Evolutionary conservation across 1,140 invertebrate genomes (phyloP).

Genomic region (Amyelois transitella): DNA sequence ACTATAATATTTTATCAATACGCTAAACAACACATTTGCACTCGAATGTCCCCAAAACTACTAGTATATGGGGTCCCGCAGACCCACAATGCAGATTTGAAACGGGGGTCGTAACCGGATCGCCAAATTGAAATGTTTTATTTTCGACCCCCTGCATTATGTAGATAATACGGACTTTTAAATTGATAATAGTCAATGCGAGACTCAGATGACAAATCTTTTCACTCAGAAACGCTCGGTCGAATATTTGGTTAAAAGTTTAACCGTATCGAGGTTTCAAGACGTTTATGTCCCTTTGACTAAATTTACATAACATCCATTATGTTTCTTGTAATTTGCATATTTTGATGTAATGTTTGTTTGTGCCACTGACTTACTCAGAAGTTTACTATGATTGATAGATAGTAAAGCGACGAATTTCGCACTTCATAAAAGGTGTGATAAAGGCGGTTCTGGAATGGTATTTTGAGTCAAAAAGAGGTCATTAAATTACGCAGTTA

Average conservation of each 20-base stretch:
- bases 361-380: conserved; percentile 50
- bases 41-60: conserved; percentile 56
- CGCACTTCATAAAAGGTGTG: conserved; percentile 36
- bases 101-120: conserved; percentile 66
- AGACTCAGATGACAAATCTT: conserved; percentile 52
- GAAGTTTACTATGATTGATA: conserved; percentile 55
- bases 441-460: neutral
- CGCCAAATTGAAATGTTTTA: conserved; percentile 74
- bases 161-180: conserved; percentile 65
- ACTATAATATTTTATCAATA: too few relatives aligned
- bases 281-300: conserved; percentile 16
- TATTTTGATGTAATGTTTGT: conserved; percentile 43
- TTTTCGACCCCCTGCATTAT: conserved; percentile 54
- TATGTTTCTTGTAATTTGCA: conserved; percentile 31
- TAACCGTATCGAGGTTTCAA: conserved; percentile 59
- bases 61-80: conserved; percentile 58
- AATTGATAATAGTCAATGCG: conserved; percentile 66
- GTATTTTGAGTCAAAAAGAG: neutral
- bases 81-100: conserved; percentile 63
- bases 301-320: conserved; percentile 46
- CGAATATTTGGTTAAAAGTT: conserved; percentile 62
- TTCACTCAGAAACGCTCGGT: conserved; percentile 25
- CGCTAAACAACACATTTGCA: conserved; percentile 19
- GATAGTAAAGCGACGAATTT: conserved; percentile 32
- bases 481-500: neutral